Conservation (phyloP, 1,140 invertebrate genomes). For the Cherax quadricarinatus region DNA sequence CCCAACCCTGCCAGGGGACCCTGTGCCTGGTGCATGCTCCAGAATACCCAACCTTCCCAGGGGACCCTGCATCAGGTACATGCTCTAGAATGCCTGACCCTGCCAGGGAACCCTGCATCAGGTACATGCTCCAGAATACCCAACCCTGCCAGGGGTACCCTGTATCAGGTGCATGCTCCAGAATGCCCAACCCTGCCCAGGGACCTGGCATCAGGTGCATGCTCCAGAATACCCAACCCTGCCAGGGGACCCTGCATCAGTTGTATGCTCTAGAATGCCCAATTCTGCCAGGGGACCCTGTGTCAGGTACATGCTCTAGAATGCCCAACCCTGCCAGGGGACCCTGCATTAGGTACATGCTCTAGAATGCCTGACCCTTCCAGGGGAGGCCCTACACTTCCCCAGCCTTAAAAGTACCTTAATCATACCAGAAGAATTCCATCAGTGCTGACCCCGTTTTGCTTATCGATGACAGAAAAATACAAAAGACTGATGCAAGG, state of each 20-base stretch:
- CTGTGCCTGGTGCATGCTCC: neutral
- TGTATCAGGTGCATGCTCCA: neutral
- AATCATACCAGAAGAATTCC: neutral
- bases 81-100: neutral
- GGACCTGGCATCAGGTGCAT: neutral
- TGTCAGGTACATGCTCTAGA: neutral
- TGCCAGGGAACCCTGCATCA: neutral
- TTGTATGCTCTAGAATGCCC: neutral
- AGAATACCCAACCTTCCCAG: neutral
- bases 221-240: no score
- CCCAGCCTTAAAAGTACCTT: conserved; percentile 2
- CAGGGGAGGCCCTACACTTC: neutral
- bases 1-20: neutral
- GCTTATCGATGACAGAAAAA: neutral
- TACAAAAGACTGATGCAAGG: conserved; percentile 8
- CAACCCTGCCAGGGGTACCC: neutral
- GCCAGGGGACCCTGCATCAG: neutral
- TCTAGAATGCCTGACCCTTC: neutral
- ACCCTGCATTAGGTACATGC: neutral
- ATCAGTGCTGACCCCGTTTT: neutral
- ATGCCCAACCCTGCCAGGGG: neutral
- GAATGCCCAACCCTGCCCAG: neutral
- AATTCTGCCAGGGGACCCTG: neutral
- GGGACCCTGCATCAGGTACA: neutral
- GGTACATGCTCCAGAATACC: neutral